Evolutionary conservation across 2,888 invertebrate species (phyloP).

Genomic region (Thysanoteuthis rhombus): DNA sequence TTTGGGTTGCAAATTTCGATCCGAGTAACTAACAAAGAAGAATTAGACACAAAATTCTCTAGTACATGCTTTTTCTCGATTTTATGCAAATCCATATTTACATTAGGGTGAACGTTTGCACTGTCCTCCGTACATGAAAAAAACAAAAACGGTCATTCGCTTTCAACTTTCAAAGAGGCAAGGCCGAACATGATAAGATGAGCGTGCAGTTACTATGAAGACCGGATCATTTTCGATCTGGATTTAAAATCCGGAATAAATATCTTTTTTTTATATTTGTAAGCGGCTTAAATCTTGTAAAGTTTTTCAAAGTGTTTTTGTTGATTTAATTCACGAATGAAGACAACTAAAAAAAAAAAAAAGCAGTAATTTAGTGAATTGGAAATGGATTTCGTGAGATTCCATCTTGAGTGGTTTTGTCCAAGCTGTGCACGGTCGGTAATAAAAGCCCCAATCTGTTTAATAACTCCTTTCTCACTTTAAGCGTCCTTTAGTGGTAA

Average conservation of each 20-base stretch:
- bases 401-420: background rate
- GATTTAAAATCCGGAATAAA: background rate
- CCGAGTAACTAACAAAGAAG: no score
- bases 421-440: rapidly evolving
- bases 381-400: background rate
- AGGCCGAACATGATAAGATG: background rate
- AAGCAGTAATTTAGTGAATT: background rate
- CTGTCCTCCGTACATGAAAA: background rate
- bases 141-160: no score
- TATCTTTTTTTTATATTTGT: background rate
- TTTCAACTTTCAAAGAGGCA: background rate
- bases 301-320: background rate
- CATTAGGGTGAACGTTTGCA: background rate
- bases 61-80: background rate
- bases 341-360: background rate
- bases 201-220: background rate
- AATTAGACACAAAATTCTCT: background rate
- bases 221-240: background rate
- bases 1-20: no score
- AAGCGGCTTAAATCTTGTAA: background rate
- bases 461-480: background rate
- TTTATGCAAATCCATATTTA: background rate
- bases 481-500: background rate
- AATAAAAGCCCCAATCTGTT: background rate
- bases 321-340: background rate